Evolutionary conservation across 2,797 vertebrate genomes (phyloP), one percentile per base, ranked within the genome.

Genomic region (Benthosema pterotum): DNA sequence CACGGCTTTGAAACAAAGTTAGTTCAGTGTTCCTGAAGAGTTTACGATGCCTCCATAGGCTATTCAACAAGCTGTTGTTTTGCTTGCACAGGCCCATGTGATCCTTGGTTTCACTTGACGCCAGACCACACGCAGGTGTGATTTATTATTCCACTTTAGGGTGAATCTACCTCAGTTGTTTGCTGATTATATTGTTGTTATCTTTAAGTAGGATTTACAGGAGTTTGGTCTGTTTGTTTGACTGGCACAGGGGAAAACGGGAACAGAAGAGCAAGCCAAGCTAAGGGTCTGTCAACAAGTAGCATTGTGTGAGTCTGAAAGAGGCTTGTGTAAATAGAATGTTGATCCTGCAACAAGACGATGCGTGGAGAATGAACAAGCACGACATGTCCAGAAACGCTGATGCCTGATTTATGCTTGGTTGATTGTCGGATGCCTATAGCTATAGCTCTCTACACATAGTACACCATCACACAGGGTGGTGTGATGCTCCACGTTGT

Each of bases 51-150:
- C 61, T 61, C 60, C 13, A 13, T 11, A 18, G 43, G n/a, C n/a
- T 54, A 55, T 66, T 77, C 57, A 59, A 55, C 17, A 15, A 63
- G 54, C 73, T 25, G 14, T 53, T 49, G 2, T 38, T 56, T 2
- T 80, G 77, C 80, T 82, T 79, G 80, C 60, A 57, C 25, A 46
- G 52, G 22, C 32, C 46, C 69, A 67, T 57, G 56, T 61, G 55
- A 57, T 61, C 57, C 28, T 46, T 22, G 38, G 65, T 60, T 71
- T 65, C 46, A 62, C 65, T 46, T 63, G 28, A 52, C 57, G 70
- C 60, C 58, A 46, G 68, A 56, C 65, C 74, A 67, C 78, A 81
- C 54, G 5, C 63, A 72, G 67, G 18, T 67, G 70, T 67, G 62
- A 67, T 17, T 57, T 63, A 42, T 1, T 17, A 43, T 7, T 17